A percentile compares a stretch with the other conserved stretches of the same genome.
phyloP scores from a whole-genome alignment of 2,797 vertebrate species.

The Gymnoscopelus microlampas region DNA sequence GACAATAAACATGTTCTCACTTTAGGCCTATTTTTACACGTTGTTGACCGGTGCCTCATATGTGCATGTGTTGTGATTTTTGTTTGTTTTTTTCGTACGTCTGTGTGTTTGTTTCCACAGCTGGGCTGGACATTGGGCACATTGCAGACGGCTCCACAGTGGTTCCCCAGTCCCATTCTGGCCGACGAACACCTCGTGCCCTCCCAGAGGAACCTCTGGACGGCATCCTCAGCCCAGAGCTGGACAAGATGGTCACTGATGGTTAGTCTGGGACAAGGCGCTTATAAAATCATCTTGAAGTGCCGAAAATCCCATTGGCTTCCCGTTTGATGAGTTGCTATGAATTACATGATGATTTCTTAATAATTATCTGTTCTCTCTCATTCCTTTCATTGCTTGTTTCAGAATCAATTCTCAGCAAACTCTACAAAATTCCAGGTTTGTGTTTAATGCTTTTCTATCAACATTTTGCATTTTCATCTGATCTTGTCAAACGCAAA shows the following conservation, averaged over 20 bases:
- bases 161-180: conserved; percentile 82
- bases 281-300: conserved; percentile 9
- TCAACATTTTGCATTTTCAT: neutral
- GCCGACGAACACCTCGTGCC: conserved; percentile 83
- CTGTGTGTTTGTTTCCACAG: conserved; percentile 77
- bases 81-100: conserved; percentile 55
- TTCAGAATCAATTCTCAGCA: conserved; percentile 97
- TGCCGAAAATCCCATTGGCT: neutral
- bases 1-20: conserved; percentile 48
- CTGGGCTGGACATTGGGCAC: conserved; percentile 89
- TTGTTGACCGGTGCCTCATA: conserved; percentile 18
- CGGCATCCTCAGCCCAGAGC: conserved; percentile 95
- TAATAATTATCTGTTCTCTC: conserved; percentile 17
- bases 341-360: conserved; percentile 13
- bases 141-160: conserved; percentile 85
- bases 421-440: conserved; percentile 99
- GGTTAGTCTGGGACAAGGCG: conserved; percentile 81
- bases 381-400: conserved; percentile 27
- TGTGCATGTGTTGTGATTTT: conserved; percentile 35
- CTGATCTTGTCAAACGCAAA: neutral
- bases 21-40: conserved; percentile 43
- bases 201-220: conserved; percentile 93
- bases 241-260: conserved; percentile 99
- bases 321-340: neutral
- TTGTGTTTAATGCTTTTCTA: conserved; percentile 52